Evolutionary conservation across 2,113 vertebrate species (phyloP).

Genomic region (Neofelis nebulosa): DNA sequence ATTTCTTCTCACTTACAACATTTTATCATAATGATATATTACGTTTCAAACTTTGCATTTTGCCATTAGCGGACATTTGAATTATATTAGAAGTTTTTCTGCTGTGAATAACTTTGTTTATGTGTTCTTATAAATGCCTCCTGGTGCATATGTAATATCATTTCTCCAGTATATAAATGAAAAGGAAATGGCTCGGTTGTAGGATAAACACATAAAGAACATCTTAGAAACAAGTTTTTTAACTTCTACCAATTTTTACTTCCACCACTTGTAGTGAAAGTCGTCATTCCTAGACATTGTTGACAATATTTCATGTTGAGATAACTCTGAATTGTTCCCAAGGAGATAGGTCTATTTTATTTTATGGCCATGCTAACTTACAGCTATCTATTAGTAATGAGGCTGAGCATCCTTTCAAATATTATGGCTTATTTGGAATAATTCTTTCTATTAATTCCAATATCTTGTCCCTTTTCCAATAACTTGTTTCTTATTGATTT

Average conservation of each 20-base stretch:
- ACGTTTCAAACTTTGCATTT: not conserved
- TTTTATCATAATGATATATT: not conserved
- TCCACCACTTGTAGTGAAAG: not conserved
- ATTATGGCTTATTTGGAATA: not conserved
- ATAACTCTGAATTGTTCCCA: not conserved
- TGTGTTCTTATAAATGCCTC: not conserved
- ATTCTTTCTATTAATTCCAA: not conserved
- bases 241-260: not conserved
- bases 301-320: not conserved
- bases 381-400: not conserved
- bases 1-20: not conserved
- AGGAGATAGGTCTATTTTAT: not conserved
- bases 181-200: not conserved
- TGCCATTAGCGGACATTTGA: not conserved
- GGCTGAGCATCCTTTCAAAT: not conserved
- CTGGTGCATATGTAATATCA: not conserved
- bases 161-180: not conserved
- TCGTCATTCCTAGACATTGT: not conserved
- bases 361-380: not conserved
- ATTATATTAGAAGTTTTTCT: not conserved
- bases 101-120: not conserved
- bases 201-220: not conserved
- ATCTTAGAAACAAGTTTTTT: not conserved
- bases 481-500: not conserved
- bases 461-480: not conserved